Conservation (phyloP, 2,888 invertebrate species). For the Drosophila putrida region DNA sequence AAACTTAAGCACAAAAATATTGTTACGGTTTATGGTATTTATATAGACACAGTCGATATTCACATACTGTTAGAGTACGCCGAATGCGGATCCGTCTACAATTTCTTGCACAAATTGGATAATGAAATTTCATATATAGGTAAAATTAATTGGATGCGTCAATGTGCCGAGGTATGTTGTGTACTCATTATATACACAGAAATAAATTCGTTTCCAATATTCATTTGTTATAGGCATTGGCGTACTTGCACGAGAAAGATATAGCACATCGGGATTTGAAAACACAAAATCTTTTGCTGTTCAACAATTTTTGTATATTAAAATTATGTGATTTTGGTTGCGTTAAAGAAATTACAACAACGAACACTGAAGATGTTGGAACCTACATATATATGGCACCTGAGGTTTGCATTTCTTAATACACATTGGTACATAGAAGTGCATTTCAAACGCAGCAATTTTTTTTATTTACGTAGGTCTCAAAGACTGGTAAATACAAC, state of each 20-base stretch:
- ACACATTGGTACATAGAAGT: not conserved
- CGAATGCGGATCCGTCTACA: conserved; percentile 1
- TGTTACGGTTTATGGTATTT: conserved; percentile 7
- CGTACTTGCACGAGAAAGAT: conserved; percentile 6
- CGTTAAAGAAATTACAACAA: not conserved
- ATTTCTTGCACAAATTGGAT: conserved; percentile 3
- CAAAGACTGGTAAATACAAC: not conserved
- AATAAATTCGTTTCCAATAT: not conserved
- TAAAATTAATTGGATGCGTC: conserved; percentile 19
- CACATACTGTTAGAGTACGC: conserved; percentile 14
- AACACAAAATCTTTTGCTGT: conserved; percentile 9
- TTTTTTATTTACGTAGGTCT: not conserved
- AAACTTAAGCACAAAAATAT: not conserved
- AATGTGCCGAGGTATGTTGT: conserved; percentile 13
- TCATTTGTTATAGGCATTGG: conserved; percentile 1
- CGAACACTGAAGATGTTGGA: not conserved
- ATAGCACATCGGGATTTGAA: conserved; percentile 19
- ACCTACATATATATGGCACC: conserved; percentile 19
- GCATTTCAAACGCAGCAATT: not conserved
- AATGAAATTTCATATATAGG: not conserved
- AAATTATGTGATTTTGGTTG: conserved; percentile 23
- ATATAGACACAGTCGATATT: not conserved
- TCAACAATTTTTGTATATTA: not conserved
- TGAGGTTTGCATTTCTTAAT: conserved; percentile 3
- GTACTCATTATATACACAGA: not conserved